Conservation (phyloP, 2,113 vertebrate genomes). For the Corythoichthys intestinalis region DNA sequence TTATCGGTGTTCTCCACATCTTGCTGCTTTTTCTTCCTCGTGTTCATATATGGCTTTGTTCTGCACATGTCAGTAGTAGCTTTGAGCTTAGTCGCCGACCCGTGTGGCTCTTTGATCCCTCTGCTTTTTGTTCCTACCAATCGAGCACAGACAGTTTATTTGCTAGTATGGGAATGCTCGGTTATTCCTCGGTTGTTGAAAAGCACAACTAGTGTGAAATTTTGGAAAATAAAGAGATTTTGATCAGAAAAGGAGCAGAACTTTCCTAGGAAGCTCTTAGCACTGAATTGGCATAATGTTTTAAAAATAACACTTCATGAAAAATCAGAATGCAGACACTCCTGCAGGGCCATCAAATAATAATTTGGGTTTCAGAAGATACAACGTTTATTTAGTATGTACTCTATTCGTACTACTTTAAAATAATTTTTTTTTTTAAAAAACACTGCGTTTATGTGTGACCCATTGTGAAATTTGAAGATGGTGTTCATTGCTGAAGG, state of each 20-base stretch:
- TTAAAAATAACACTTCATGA: slow-evolving; percentile 39
- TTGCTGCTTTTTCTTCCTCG: slow-evolving; percentile 1
- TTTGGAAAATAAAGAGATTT: no score
- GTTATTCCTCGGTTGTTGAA: slow-evolving; percentile 37
- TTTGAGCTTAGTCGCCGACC: no score
- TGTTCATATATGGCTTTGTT: no score
- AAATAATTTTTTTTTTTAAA: slow-evolving; percentile 41
- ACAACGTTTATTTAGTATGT: slow-evolving; percentile 31
- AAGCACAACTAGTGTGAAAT: no score
- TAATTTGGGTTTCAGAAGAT: slow-evolving; percentile 52
- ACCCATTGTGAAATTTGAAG: slow-evolving; percentile 60
- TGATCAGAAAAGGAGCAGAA: slow-evolving; percentile 44
- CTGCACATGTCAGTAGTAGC: no score
- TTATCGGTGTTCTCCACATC: slow-evolving; percentile 11
- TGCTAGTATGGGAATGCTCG: no score
- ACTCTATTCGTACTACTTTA: background rate
- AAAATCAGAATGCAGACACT: slow-evolving; percentile 53
- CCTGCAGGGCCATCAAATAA: slow-evolving; percentile 43
- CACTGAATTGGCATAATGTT: slow-evolving; percentile 23
- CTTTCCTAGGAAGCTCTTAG: slow-evolving; percentile 9
- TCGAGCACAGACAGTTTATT: no score
- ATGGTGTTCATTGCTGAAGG: slow-evolving; percentile 68
- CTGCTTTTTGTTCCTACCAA: no score
- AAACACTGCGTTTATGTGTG: slow-evolving; percentile 41
- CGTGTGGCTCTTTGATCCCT: no score